phyloP scores from a whole-genome alignment of 2,113 vertebrate species.

The Melozone crissalis region DNA sequence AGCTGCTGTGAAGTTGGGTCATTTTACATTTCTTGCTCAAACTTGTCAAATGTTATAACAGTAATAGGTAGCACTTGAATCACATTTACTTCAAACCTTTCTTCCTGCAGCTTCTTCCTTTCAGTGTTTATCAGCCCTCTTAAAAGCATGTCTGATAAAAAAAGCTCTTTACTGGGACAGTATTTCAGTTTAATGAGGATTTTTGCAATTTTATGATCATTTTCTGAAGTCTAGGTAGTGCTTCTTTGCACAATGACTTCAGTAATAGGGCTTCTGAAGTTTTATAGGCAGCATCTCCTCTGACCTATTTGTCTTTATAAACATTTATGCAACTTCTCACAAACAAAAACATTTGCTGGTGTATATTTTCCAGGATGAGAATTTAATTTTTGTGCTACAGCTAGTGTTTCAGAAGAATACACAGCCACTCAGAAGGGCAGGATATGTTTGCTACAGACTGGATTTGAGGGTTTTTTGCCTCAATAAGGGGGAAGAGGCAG shows the following conservation, averaged over 20 bases:
- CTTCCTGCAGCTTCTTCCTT: constrained; percentile 38
- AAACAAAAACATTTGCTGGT: neutral
- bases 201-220: constrained; percentile 35
- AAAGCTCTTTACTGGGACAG: neutral
- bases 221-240: constrained; percentile 18
- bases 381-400: neutral
- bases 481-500: neutral
- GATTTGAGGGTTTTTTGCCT: neutral
- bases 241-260: neutral
- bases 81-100: constrained; percentile 42
- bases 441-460: neutral
- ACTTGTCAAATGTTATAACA: constrained; percentile 34
- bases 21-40: constrained; percentile 32
- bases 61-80: constrained; percentile 47
- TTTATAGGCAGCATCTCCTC: neutral
- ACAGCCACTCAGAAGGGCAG: neutral
- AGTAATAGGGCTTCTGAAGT: neutral
- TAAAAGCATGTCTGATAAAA: constrained; percentile 28
- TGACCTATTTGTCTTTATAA: constrained; percentile 20
- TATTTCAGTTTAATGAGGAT: constrained; percentile 55
- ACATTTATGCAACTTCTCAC: neutral
- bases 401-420: neutral
- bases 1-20: neutral
- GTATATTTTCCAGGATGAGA: neutral
- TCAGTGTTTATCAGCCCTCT: constrained; percentile 43